These are phyloP conservation scores for Chloropsis cyanopogon DNA, from an alignment of 2,113 vertebrate species.

Conservation along the genomic window DNA sequence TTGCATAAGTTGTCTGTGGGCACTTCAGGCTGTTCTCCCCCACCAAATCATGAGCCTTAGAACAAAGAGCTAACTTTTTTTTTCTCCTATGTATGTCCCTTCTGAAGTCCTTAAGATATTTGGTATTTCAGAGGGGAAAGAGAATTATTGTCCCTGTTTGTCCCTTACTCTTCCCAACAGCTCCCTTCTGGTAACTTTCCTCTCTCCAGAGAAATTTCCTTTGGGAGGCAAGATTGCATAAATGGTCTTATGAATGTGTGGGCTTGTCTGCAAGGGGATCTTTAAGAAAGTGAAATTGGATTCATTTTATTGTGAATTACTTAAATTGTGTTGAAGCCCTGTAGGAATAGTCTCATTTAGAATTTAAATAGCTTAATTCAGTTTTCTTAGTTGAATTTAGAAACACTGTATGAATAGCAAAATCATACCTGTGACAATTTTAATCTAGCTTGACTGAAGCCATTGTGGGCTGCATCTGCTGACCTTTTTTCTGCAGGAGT, in stretches of 20 bases:
- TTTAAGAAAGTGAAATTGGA: constrained; percentile 16
- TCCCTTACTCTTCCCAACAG: neutral
- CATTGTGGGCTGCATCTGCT: neutral
- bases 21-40: neutral
- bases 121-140: neutral
- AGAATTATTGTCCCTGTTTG: neutral
- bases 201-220: neutral
- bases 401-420: neutral
- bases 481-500: neutral
- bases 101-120: neutral
- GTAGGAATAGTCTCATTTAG: constrained; percentile 3
- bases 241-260: neutral
- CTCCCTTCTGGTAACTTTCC: neutral
- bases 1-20: neutral
- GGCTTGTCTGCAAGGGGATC: constrained; percentile 12
- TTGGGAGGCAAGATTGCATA: neutral
- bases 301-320: constrained; percentile 8
- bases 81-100: neutral
- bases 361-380: constrained; percentile 25
- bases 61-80: neutral
- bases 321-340: neutral
- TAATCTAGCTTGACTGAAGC: neutral
- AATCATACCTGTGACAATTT: neutral
- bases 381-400: constrained; percentile 25
- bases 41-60: neutral